These are phyloP conservation scores for Neogale vison DNA, from an alignment of 2,113 vertebrate species.

Conservation along the genomic window DNA sequence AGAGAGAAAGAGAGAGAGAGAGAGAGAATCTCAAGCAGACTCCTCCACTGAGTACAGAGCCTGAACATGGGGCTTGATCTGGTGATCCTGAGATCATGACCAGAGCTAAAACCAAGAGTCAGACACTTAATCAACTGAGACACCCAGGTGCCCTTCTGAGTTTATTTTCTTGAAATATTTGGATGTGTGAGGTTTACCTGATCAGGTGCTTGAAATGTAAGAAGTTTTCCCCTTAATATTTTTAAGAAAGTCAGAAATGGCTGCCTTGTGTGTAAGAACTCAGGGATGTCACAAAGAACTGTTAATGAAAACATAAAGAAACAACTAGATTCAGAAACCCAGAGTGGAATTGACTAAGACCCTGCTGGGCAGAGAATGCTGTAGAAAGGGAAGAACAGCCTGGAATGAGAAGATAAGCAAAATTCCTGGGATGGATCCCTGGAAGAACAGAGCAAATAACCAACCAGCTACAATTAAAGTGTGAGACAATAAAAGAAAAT, in stretches of 20 bases:
- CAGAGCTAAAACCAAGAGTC: neutral
- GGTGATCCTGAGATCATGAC: neutral
- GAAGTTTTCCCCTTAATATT: neutral
- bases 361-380: neutral
- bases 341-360: neutral
- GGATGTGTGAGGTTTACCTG: neutral
- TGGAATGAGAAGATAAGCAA: conserved; percentile 1
- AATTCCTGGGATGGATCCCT: neutral
- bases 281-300: neutral
- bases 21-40: neutral
- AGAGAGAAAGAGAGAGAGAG: neutral
- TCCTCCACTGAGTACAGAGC: neutral
- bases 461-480: neutral
- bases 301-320: neutral
- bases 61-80: neutral
- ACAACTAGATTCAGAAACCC: neutral
- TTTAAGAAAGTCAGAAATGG: conserved; percentile 11
- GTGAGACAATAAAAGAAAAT: neutral
- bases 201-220: neutral
- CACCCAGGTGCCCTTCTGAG: neutral
- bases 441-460: neutral
- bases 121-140: neutral
- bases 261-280: neutral
- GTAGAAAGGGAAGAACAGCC: neutral
- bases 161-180: conserved; percentile 36